Conservation (phyloP, 2,113 vertebrate genomes). For the Cinclus cinclus region DNA sequence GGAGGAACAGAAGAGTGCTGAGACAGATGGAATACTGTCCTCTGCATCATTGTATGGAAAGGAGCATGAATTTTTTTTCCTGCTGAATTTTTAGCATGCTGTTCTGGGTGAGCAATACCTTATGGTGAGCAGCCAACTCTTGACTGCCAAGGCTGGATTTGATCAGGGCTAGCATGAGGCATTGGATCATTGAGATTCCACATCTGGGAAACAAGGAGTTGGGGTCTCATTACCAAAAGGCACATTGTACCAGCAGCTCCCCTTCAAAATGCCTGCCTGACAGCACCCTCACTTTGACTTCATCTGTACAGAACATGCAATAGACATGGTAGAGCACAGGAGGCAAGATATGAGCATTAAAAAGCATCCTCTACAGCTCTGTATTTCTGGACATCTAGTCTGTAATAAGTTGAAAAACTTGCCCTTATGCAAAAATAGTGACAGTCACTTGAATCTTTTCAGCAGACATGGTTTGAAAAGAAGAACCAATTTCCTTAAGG, state of each 20-base stretch:
- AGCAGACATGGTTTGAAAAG: background rate
- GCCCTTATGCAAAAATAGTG: background rate
- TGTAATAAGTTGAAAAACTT: background rate
- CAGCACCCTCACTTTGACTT: background rate
- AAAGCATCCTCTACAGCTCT: background rate
- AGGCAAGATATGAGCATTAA: background rate
- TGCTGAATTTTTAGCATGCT: background rate
- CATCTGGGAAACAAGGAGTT: accelerated
- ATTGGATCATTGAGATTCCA: background rate
- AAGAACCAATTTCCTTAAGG: background rate
- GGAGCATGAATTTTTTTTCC: background rate
- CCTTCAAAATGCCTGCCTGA: background rate
- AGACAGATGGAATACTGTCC: background rate
- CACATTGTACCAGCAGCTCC: background rate
- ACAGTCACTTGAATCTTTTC: background rate
- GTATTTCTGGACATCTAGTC: background rate
- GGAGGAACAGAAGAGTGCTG: background rate
- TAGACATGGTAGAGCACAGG: background rate
- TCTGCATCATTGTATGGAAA: background rate
- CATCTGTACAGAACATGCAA: background rate
- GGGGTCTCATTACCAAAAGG: background rate
- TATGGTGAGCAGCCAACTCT: background rate
- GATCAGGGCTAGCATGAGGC: accelerated
- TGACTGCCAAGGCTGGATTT: background rate
- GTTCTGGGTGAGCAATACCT: background rate